phyloP scores from a whole-genome alignment of 2,797 vertebrate genomes.

The Macropus fuliginosus region DNA sequence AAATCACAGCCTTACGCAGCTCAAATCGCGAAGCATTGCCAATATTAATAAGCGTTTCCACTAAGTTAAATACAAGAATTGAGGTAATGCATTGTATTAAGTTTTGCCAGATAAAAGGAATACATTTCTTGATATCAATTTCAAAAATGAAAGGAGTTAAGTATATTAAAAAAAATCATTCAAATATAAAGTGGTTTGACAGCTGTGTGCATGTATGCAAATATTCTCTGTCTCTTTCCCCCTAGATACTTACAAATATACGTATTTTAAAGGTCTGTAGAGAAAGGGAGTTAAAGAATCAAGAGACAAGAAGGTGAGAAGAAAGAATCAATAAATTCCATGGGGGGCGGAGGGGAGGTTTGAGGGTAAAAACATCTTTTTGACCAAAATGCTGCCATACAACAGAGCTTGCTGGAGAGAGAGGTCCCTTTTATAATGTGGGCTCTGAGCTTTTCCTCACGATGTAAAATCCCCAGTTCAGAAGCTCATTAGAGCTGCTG shows the following conservation, averaged over 20 bases:
- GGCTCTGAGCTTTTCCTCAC: neutral
- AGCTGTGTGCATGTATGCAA: neutral
- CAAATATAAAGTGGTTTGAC: neutral
- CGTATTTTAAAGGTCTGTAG: neutral
- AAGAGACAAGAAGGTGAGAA: neutral
- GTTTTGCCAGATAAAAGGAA: neutral
- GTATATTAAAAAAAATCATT: neutral
- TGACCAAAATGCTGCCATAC: neutral
- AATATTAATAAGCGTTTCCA: neutral
- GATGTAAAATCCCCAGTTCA: neutral
- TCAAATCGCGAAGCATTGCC: accelerated
- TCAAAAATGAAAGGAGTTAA: neutral
- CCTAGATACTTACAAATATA: neutral
- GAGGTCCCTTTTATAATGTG: neutral
- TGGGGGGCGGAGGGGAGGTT: no score
- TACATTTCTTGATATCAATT: no score
- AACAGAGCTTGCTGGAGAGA: neutral
- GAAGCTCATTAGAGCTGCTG: neutral
- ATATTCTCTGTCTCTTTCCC: neutral
- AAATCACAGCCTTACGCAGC: neutral
- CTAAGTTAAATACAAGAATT: accelerated
- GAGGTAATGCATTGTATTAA: no score
- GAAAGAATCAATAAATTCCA: neutral
- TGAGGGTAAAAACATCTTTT: neutral
- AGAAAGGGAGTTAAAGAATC: neutral